phyloP scores from a whole-genome alignment of 2,888 invertebrate species.

The Torymus aiolomorphi region DNA sequence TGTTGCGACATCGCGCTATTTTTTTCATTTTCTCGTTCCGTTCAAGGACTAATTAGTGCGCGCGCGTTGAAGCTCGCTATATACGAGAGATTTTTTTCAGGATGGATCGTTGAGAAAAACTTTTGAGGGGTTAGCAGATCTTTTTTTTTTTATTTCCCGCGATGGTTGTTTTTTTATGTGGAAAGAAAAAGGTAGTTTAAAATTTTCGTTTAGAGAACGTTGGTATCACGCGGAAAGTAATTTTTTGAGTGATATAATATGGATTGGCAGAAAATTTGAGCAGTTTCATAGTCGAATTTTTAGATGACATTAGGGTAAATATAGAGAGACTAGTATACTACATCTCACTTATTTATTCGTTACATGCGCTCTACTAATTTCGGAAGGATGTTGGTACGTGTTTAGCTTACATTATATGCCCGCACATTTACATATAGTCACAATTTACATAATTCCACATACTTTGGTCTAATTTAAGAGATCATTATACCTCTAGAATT shows the following conservation, averaged over 20 bases:
- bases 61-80: no score
- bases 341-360: constrained; percentile 2
- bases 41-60: constrained; percentile 29
- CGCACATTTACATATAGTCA: not conserved
- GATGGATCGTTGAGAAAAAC: no score
- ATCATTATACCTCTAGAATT: not conserved
- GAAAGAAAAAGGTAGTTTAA: not conserved
- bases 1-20: constrained; percentile 25
- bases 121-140: no score
- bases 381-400: constrained; percentile 27
- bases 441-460: not conserved
- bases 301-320: no score
- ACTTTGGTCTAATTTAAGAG: not conserved
- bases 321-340: no score
- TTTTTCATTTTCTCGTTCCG: constrained; percentile 37
- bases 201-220: not conserved
- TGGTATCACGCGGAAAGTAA: no score
- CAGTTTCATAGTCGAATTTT: no score
- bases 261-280: no score
- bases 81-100: no score
- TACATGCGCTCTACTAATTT: constrained; percentile 15
- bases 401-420: not conserved
- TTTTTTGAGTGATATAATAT: no score
- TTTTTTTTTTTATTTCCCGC: no score
- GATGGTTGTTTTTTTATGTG: no score